Percentiles rank a stretch among this genome's conserved stretches.
Conservation (phyloP, 2,113 vertebrate genomes). For the Gymnarchus niloticus region DNA sequence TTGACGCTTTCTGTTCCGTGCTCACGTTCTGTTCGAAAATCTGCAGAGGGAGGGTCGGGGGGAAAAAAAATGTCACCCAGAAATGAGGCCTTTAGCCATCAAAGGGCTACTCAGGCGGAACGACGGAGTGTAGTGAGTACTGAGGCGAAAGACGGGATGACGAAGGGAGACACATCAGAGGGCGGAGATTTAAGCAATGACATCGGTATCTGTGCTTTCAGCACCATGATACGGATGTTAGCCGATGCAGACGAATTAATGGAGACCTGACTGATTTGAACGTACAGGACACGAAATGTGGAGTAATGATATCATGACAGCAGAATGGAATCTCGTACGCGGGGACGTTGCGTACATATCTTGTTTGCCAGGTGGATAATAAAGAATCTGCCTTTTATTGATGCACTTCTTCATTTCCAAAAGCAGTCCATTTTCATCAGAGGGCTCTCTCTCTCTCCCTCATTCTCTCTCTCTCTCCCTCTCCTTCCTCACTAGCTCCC, state of each 20-base stretch:
- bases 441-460: not conserved
- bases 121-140: constrained; percentile 46
- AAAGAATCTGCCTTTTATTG: not conserved
- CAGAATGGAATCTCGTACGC: constrained; percentile 55
- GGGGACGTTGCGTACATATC: constrained; percentile 17
- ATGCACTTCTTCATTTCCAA: not conserved
- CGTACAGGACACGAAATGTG: constrained; percentile 21
- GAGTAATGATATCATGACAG: constrained; percentile 60
- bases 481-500: not conserved
- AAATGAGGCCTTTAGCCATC: constrained; percentile 20
- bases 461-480: not conserved
- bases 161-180: not conserved
- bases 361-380: not conserved
- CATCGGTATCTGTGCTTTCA: too few relatives aligned
- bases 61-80: constrained; percentile 18
- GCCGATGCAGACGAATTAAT: not conserved
- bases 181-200: too few relatives aligned
- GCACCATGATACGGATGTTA: not conserved
- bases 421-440: not conserved
- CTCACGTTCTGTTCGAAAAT: not conserved
- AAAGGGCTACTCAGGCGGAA: constrained; percentile 37
- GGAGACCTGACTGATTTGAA: not conserved
- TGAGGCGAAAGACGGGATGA: constrained; percentile 48
- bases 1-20: not conserved
- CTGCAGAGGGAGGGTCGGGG: constrained; percentile 28